phyloP scores from a whole-genome alignment of 2,888 invertebrate genomes.

The Troides helena region DNA sequence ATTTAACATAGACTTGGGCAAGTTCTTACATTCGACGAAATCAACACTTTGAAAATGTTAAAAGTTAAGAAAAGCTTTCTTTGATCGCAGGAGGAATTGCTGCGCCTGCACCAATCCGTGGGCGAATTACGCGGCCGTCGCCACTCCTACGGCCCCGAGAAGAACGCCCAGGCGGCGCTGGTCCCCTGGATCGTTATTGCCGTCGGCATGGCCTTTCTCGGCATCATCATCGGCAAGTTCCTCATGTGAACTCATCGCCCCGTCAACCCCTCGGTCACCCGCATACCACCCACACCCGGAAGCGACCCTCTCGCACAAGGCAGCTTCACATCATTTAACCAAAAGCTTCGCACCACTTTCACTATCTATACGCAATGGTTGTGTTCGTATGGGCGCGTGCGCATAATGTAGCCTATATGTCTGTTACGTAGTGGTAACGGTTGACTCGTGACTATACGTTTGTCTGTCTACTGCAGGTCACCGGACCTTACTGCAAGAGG shows the following conservation, averaged over 20 bases:
- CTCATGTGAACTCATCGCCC: slow-evolving; percentile 83
- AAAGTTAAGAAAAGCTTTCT: no score
- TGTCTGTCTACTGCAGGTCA: not conserved
- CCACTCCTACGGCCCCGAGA: slow-evolving; percentile 77
- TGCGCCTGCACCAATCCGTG: slow-evolving; percentile 78
- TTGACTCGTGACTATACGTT: no score
- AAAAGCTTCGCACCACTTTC: slow-evolving; percentile 36
- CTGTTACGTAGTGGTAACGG: not conserved
- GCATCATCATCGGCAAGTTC: slow-evolving; percentile 89
- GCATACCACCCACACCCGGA: slow-evolving; percentile 54
- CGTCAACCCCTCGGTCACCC: slow-evolving; percentile 52
- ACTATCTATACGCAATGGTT: not conserved
- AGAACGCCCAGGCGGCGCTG: slow-evolving; percentile 78
- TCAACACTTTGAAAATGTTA: no score
- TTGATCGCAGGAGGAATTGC: slow-evolving; percentile 80
- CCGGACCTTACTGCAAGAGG: slow-evolving; percentile 27
- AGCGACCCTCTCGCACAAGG: slow-evolving; percentile 51
- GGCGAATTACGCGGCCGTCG: slow-evolving; percentile 64
- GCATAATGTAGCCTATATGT: not conserved
- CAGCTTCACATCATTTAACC: slow-evolving; percentile 49
- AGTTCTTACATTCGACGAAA: no score
- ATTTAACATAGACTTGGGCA: no score
- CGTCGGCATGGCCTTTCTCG: slow-evolving; percentile 84
- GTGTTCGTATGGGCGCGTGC: not conserved
- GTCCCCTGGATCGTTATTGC: slow-evolving; percentile 84